Conservation (phyloP, 2,888 invertebrate species). For the Andrena camellia region DNA sequence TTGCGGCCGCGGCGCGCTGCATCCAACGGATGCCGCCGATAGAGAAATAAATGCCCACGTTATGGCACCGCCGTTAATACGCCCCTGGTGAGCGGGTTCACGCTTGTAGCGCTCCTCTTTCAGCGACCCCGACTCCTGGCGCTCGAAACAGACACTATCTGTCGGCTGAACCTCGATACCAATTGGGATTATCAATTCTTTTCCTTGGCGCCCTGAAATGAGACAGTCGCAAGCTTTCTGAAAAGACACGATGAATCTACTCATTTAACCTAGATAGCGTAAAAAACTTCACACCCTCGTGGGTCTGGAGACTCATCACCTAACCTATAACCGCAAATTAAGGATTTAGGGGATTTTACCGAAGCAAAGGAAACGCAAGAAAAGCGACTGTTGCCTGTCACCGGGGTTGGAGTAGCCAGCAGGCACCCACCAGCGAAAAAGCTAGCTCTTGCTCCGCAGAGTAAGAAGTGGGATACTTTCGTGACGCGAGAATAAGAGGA, state of each 20-base stretch:
- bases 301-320: neutral
- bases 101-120: slow-evolving; percentile 44
- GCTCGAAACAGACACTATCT: slow-evolving; percentile 43
- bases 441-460: neutral
- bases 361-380: slow-evolving; percentile 19
- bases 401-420: too few relatives aligned
- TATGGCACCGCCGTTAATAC: slow-evolving; percentile 69
- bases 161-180: slow-evolving; percentile 37
- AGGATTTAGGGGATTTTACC: slow-evolving; percentile 55
- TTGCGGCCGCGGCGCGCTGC: slow-evolving; percentile 49
- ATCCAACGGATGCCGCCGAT: slow-evolving; percentile 72
- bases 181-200: slow-evolving; percentile 47
- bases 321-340: slow-evolving; percentile 51
- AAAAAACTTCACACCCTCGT: neutral
- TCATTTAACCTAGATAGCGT: neutral
- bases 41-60: slow-evolving; percentile 73
- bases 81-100: slow-evolving; percentile 56
- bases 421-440: slow-evolving; percentile 21
- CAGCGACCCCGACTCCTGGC: slow-evolving; percentile 30
- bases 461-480: neutral
- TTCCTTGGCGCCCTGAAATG: slow-evolving; percentile 18
- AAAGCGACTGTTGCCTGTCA: too few relatives aligned
- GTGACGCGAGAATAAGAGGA: slow-evolving; percentile 8
- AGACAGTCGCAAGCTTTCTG: slow-evolving; percentile 11
- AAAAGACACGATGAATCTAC: neutral